phyloP scores from a whole-genome alignment of 2,888 invertebrate species.

The Hirtodrosophila confusa region DNA sequence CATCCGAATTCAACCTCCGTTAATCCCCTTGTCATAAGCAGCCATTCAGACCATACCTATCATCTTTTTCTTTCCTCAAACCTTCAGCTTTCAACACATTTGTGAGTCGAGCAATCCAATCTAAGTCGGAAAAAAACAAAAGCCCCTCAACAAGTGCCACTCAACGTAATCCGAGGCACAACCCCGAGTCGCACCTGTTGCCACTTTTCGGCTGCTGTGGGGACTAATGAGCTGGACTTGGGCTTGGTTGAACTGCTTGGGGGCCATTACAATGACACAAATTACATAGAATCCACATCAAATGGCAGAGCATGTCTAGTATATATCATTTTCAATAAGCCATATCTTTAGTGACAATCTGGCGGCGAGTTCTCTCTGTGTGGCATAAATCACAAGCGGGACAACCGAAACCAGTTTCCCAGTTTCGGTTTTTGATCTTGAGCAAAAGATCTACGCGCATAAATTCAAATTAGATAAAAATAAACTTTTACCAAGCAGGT shows the following conservation, averaged over 20 bases:
- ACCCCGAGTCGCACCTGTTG: constrained; percentile 32
- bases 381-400: constrained; percentile 66
- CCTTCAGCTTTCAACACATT: constrained; percentile 27
- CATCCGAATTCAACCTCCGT: neutral
- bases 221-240: constrained; percentile 41
- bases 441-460: constrained; percentile 70
- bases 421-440: constrained; percentile 45
- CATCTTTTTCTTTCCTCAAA: constrained; percentile 7
- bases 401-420: constrained; percentile 52
- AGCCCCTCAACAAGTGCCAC: constrained; percentile 47
- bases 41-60: constrained; percentile 4
- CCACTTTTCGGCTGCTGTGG: constrained; percentile 15
- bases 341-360: constrained; percentile 58
- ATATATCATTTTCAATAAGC: constrained; percentile 65
- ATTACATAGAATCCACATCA: constrained; percentile 70
- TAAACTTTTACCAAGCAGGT: constrained; percentile 63
- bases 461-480: constrained; percentile 75
- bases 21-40: constrained; percentile 27
- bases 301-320: constrained; percentile 28
- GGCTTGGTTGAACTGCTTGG: constrained; percentile 19
- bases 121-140: constrained; percentile 8
- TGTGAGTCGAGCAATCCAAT: constrained; percentile 39
- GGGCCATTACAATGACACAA: constrained; percentile 36
- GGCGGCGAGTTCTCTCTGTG: constrained; percentile 25
- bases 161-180: constrained; percentile 15